Evolutionary conservation across 2,888 invertebrate species (phyloP).

Genomic region (Vannuccia rotundouncinata): DNA sequence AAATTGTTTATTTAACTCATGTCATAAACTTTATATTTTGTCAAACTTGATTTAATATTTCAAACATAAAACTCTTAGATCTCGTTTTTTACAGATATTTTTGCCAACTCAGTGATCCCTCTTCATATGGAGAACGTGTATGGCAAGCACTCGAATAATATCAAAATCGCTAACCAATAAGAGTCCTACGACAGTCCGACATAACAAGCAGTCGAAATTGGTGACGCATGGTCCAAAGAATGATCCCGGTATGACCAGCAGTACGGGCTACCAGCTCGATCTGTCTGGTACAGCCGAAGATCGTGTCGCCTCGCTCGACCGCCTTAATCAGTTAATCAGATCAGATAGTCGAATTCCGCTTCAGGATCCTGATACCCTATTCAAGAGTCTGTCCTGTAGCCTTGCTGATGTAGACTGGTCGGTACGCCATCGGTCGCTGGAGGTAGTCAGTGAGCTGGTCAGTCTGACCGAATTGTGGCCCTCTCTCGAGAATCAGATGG

Average conservation of each 20-base stretch:
- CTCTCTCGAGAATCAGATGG: conserved; percentile 54
- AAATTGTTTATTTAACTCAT: too few relatives aligned
- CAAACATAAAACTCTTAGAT: too few relatives aligned
- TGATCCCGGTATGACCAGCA: background rate
- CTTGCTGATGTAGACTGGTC: conserved; percentile 58
- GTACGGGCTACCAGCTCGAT: background rate
- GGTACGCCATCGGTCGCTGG: conserved; percentile 57
- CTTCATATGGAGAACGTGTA: too few relatives aligned
- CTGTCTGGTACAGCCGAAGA: background rate
- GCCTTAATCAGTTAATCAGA: background rate
- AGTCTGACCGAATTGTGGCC: conserved; percentile 48
- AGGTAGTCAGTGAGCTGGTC: conserved; percentile 52
- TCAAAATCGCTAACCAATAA: background rate
- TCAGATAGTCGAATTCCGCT: background rate
- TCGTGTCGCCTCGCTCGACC: background rate
- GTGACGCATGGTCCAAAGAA: too few relatives aligned
- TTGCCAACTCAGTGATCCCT: too few relatives aligned
- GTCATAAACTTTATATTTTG: too few relatives aligned
- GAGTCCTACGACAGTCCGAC: background rate
- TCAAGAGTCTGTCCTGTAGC: conserved; percentile 54
- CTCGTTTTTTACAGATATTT: too few relatives aligned
- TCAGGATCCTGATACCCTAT: conserved; percentile 44
- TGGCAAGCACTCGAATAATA: background rate
- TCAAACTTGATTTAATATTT: too few relatives aligned
- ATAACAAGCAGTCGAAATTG: too few relatives aligned